Base-by-base conservation (phyloP, 2,888 invertebrate genomes). In the Crioceris asparagi region DNA sequence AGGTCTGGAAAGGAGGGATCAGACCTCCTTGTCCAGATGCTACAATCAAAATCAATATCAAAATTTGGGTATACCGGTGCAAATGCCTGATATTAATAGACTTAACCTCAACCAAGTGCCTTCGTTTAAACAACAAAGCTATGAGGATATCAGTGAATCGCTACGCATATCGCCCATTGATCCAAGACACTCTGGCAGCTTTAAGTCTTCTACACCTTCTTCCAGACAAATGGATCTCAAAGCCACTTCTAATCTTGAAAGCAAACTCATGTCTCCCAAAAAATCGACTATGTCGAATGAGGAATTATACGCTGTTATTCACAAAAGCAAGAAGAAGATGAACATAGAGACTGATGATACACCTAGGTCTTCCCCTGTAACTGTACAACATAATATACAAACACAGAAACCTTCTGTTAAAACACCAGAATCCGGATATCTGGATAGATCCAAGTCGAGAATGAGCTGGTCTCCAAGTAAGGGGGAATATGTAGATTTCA, bases 261-360 rank as follows among this genome's bases (percentile, higher is more conserved):
- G 64, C 5, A 71, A 67, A 55, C 51, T 75, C 41, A 52, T 78
- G 6, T 79, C 79, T 2, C 79, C 80, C 0, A 76, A 77, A 15
- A 79, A 77, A 60, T 78, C 79, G 2, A 76, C 77, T 1, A 80
- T 83, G 78, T 78, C 78, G n/a, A 80, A 81, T 48, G 83, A 83
- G 55, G 81, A 83, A 59, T 63, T 83, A 2, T 83, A 80, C 54
- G 79, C 82, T 2, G 79, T 79, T 11, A 82, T 83, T 45, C 82
- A 83, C 56, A 81, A 81, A 59, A 80, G 79, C 49, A 83, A 82
- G 57, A 79, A 78, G 61, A 75, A 76, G 56, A 67, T 81, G 36
- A 81, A 80, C 48, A 80, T 82, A 33, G 74, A 70, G 55, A 72
- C 73, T 39, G 67, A 67, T 11, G 56, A 60, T 4, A 62, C 69